phyloP scores from a whole-genome alignment of 2,888 invertebrate genomes.

The Micropterix aruncella region DNA sequence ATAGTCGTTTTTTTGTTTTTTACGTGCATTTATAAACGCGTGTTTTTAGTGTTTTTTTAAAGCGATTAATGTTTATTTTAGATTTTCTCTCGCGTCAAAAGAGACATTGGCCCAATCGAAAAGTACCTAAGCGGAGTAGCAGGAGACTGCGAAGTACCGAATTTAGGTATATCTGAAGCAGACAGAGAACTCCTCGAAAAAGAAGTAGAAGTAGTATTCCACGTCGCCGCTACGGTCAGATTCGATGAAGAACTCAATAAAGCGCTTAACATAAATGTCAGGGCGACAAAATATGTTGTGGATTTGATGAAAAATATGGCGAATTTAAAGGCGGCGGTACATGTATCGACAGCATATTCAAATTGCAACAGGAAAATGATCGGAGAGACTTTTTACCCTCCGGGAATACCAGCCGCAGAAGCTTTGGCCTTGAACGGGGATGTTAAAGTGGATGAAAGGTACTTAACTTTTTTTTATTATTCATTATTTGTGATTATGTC shows the following conservation, averaged over 20 bases:
- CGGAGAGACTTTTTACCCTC: constrained; percentile 38
- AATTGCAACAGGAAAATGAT: constrained; percentile 40
- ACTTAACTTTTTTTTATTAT: no score
- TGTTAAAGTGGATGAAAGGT: background rate
- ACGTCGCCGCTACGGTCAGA: background rate
- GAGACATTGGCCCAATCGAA: background rate
- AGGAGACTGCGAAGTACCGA: background rate
- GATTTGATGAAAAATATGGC: background rate
- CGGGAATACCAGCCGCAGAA: constrained; percentile 22
- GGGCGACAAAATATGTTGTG: background rate
- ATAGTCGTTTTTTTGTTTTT: no score
- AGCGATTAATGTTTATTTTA: background rate
- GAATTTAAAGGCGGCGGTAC: constrained; percentile 19
- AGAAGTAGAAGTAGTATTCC: background rate
- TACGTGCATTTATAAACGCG: no score
- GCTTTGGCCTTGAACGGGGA: constrained; percentile 15
- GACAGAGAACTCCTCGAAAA: background rate
- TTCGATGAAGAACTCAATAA: background rate
- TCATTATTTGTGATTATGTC: no score
- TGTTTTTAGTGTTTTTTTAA: background rate
- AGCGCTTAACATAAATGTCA: background rate
- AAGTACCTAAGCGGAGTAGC: background rate
- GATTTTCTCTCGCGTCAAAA: background rate
- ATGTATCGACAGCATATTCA: constrained; percentile 51
- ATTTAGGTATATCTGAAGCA: background rate